phyloP scores from a whole-genome alignment of 1,140 invertebrate species.

The Zaprionus nigranus region DNA sequence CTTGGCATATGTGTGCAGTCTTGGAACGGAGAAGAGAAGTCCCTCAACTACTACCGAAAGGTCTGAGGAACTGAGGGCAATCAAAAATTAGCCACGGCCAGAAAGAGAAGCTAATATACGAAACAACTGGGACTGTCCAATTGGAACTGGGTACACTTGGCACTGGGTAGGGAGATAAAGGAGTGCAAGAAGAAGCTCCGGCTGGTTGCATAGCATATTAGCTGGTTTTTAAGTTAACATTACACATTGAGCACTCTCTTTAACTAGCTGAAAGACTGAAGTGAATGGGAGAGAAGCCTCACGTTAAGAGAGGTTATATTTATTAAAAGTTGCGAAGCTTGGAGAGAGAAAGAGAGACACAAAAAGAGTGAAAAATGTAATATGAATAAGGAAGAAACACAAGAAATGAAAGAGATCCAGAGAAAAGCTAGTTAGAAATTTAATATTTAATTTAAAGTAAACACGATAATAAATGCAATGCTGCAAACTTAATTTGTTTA shows the following conservation, averaged over 20 bases:
- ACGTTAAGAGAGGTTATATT: neutral
- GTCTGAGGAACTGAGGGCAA: conserved; percentile 28
- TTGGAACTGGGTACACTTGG: neutral
- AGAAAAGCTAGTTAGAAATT: too few relatives aligned
- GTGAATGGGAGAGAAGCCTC: neutral
- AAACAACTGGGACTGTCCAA: neutral
- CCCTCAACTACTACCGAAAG: neutral
- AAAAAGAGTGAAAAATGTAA: too few relatives aligned
- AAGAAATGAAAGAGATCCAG: too few relatives aligned
- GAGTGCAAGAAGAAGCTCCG: too few relatives aligned
- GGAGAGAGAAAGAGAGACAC: neutral
- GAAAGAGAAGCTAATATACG: conserved; percentile 14
- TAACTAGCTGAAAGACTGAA: neutral
- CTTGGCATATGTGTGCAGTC: neutral
- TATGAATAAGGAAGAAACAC: too few relatives aligned
- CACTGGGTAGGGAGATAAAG: neutral
- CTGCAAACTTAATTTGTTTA: too few relatives aligned
- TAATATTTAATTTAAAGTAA: too few relatives aligned
- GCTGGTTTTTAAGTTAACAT: neutral
- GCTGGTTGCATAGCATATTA: conserved; percentile 7
- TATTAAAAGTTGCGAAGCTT: neutral
- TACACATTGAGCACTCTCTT: neutral
- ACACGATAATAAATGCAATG: too few relatives aligned
- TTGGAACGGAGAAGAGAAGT: neutral
- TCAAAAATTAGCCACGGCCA: conserved; percentile 50